Percentiles rank a stretch among this genome's conserved stretches.
Conservation (phyloP, 2,113 vertebrate genomes). For the Isichthys henryi region DNA sequence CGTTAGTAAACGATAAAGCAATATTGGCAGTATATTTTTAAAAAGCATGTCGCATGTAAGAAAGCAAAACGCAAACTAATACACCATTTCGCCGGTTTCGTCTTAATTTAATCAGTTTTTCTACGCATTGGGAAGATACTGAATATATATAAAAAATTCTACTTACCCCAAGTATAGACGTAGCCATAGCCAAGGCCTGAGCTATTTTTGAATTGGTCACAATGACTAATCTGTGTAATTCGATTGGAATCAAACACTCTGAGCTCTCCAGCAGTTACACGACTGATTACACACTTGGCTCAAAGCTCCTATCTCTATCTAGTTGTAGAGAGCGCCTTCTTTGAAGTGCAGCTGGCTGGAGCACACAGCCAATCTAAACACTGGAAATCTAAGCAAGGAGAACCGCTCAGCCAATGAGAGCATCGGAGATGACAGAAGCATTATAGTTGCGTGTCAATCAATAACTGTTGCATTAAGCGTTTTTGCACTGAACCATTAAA, state of each 20-base stretch:
- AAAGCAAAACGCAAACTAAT: neutral
- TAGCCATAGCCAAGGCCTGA: constrained; percentile 90
- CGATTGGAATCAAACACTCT: constrained; percentile 54
- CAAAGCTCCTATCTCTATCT: constrained; percentile 78
- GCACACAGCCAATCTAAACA: constrained; percentile 78
- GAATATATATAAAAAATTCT: neutral
- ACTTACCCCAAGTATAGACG: constrained; percentile 99
- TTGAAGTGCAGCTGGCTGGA: constrained; percentile 95
- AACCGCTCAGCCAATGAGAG: constrained; percentile 78
- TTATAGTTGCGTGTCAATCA: constrained; percentile 68
- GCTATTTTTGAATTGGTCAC: constrained; percentile 42
- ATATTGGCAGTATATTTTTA: neutral
- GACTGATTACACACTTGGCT: constrained; percentile 70
- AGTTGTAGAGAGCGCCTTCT: constrained; percentile 90
- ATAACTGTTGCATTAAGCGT: constrained; percentile 46
- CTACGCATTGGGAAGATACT: constrained; percentile 12
- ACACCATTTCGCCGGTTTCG: neutral
- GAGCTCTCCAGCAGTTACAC: constrained; percentile 70
- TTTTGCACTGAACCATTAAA: neutral
- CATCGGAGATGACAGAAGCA: constrained; percentile 54
- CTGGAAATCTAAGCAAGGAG: constrained; percentile 62
- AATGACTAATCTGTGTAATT: constrained; percentile 43
- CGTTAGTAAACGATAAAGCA: neutral
- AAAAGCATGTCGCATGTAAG: neutral
- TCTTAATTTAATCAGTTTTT: constrained; percentile 22